phyloP scores from a whole-genome alignment of 2,888 invertebrate species.

The Beris chalybata region DNA sequence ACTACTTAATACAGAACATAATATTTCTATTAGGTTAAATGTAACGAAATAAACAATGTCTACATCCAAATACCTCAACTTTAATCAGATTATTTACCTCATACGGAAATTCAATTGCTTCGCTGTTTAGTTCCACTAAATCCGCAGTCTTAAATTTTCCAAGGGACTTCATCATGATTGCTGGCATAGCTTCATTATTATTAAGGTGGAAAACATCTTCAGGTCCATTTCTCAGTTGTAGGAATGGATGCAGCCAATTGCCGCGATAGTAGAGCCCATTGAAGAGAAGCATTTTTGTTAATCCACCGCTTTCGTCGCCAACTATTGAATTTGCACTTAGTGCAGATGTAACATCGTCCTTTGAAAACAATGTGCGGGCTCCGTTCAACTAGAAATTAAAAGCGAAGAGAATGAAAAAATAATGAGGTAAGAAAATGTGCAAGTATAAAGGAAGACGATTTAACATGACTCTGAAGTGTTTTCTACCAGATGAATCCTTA shows the following conservation, averaged over 20 bases:
- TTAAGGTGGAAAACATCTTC: constrained; percentile 67
- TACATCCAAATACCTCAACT: no score
- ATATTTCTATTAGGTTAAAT: no score
- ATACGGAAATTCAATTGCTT: constrained; percentile 74
- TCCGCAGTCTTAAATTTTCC: constrained; percentile 65
- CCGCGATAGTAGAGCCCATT: constrained; percentile 80
- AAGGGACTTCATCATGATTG: constrained; percentile 69
- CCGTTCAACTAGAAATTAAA: constrained; percentile 43
- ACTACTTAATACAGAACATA: no score
- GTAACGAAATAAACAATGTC: no score
- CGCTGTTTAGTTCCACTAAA: constrained; percentile 65
- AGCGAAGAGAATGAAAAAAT: constrained; percentile 21
- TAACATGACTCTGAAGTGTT: no score
- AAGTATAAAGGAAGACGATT: no score
- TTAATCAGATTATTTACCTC: constrained; percentile 59
- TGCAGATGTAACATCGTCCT: constrained; percentile 62
- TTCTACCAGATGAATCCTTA: no score
- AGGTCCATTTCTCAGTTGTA: constrained; percentile 50
- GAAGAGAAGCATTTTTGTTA: constrained; percentile 65
- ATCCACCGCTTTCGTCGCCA: constrained; percentile 48
- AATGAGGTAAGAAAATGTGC: neutral
- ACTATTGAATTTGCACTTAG: constrained; percentile 66
- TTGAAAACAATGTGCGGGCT: constrained; percentile 59
- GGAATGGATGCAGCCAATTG: constrained; percentile 72
- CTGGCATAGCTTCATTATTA: constrained; percentile 62